Percentiles rank a stretch among this genome's conserved stretches.
Conservation (phyloP, 2,113 vertebrate genomes). For the Clarias batrachus region DNA sequence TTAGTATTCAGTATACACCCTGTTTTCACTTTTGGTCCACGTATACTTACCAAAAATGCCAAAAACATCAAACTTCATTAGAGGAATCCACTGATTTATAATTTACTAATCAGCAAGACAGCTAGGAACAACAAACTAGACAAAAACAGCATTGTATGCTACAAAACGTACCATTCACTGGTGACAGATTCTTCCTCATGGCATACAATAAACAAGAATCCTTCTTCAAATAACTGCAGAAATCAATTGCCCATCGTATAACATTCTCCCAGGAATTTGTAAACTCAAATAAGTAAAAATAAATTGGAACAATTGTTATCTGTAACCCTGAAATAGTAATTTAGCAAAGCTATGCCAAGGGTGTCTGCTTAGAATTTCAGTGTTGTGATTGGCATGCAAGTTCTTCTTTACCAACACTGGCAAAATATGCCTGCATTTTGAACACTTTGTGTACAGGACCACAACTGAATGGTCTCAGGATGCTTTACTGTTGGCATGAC, state of each 20-base stretch:
- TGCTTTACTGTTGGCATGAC: no score
- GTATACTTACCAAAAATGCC: not conserved
- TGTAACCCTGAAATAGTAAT: not conserved
- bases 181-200: not conserved
- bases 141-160: not conserved
- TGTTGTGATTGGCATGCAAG: no score
- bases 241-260: not conserved
- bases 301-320: not conserved
- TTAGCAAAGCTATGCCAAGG: not conserved
- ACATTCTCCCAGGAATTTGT: not conserved
- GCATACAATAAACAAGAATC: not conserved
- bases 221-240: not conserved
- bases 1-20: not conserved
- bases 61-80: not conserved
- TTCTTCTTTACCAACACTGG: no score
- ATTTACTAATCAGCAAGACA: not conserved
- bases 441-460: no score
- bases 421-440: no score
- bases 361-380: not conserved
- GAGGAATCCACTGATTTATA: not conserved
- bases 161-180: no score
- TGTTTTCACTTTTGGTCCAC: no score
- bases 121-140: not conserved
- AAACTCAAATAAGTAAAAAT: not conserved
- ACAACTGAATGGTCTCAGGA: no score